Conservation (phyloP, 2,113 vertebrate species). For the Petromus typicus region DNA sequence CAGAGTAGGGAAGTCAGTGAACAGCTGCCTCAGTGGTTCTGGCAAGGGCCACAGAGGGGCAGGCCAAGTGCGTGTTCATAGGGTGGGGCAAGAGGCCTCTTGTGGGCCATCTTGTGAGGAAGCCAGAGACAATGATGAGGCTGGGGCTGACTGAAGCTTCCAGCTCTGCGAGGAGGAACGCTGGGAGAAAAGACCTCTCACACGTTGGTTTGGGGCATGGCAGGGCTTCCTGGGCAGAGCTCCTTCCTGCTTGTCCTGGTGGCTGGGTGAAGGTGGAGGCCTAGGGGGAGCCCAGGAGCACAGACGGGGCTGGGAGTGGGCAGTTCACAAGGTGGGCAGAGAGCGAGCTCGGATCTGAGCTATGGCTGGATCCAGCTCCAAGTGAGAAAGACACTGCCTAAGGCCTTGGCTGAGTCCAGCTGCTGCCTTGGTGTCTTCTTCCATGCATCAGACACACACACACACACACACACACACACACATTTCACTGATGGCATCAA, state of each 20-base stretch:
- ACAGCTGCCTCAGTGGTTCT: not conserved
- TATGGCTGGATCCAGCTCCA: not conserved
- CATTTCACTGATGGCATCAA: not conserved
- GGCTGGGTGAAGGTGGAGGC: not conserved
- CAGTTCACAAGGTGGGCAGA: not conserved
- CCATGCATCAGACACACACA: not conserved
- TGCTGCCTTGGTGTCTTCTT: not conserved
- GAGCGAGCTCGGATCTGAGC: not conserved
- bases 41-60: not conserved
- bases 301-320: not conserved
- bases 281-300: not conserved
- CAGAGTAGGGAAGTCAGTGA: not conserved
- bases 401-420: not conserved
- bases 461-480: not conserved
- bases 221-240: not conserved
- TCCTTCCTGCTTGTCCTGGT: not conserved
- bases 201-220: not conserved
- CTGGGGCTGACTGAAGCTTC: not conserved
- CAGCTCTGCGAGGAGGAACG: not conserved
- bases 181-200: not conserved
- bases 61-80: fast-evolving
- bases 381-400: not conserved
- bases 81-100: not conserved
- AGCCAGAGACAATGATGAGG: not conserved
- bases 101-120: not conserved